Evolutionary conservation across 2,888 invertebrate species (phyloP), one percentile per base, ranked within the genome.

Genomic region (Drosophila atroscutellata): DNA sequence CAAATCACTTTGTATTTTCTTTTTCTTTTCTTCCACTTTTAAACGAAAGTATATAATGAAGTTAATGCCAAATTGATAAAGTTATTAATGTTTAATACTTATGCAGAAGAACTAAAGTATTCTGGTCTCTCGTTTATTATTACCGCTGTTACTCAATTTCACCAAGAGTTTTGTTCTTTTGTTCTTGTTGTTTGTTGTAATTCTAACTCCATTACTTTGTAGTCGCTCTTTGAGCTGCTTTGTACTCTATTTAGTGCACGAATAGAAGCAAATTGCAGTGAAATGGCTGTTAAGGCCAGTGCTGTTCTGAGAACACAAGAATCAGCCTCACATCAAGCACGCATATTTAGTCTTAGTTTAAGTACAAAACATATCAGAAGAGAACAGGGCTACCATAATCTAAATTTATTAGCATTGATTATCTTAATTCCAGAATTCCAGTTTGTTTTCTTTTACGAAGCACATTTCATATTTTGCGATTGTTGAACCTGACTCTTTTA

Each of bases 181-280:
- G 39, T n/a, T 39, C 11, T 11, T 18, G n/a, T 47, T 11, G 50
- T 26, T 55, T 37, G 26, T 55, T 37, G n/a, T 13, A 55, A 37
- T 37, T 37, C n/a, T 8, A 32, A 32, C 26, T 26, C 39, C 3
- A 39, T 60, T 61, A 55, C 37, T 45, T 47, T 54, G 26, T 39
- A 55, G 57, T 26, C 34, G 56, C 36, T 39, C 37, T 62, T 39
- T 24, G 28, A 62, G 24, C 57, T 74, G 57, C 45, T 74, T 64
- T 59, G 54, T 62, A 51, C 45, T 47, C 30, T 37, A 64, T 74
- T 58, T 54, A 39, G 30, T 65, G 20, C 26, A 37, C 36, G 7
- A 45, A 45, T 55, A 26, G 28, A 64, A 69, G 20, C 20, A 42
- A 52, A 20, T 45, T 50, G 37, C 20, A 4, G 32, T n/a, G n/a